phyloP scores from a whole-genome alignment of 2,888 invertebrate species.

The Eupithecia vulgata region DNA sequence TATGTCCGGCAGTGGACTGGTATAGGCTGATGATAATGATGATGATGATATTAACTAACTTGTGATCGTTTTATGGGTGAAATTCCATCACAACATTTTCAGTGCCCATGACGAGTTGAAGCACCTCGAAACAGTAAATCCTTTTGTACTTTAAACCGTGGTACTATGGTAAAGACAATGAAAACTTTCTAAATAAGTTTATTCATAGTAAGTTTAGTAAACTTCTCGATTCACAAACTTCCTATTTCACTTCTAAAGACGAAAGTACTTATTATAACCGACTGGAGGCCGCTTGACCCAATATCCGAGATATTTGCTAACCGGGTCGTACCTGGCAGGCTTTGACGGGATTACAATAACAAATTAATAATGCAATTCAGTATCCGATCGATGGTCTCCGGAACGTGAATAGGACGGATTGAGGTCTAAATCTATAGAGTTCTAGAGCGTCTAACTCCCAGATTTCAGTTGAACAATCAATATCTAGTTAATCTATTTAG shows the following conservation, averaged over 20 bases:
- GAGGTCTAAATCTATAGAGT: neutral
- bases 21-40: no score
- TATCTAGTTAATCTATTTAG: no score
- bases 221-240: neutral
- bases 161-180: no score
- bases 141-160: no score
- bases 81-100: no score
- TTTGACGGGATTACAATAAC: slow-evolving; percentile 41
- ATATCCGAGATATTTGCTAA: slow-evolving; percentile 12
- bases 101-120: no score
- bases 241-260: neutral
- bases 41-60: no score
- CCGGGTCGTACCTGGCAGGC: slow-evolving; percentile 15
- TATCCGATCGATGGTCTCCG: slow-evolving; percentile 17
- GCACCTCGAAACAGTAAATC: no score
- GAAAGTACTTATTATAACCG: neutral
- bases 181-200: no score
- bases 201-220: neutral
- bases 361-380: slow-evolving; percentile 38
- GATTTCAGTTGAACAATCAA: neutral
- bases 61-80: no score
- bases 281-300: neutral
- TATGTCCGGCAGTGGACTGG: no score
- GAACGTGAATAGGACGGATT: slow-evolving; percentile 1
- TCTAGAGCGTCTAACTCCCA: neutral